Evolutionary conservation across 2,797 vertebrate genomes (phyloP).

Genomic region (Phoeniculus purpureus): DNA sequence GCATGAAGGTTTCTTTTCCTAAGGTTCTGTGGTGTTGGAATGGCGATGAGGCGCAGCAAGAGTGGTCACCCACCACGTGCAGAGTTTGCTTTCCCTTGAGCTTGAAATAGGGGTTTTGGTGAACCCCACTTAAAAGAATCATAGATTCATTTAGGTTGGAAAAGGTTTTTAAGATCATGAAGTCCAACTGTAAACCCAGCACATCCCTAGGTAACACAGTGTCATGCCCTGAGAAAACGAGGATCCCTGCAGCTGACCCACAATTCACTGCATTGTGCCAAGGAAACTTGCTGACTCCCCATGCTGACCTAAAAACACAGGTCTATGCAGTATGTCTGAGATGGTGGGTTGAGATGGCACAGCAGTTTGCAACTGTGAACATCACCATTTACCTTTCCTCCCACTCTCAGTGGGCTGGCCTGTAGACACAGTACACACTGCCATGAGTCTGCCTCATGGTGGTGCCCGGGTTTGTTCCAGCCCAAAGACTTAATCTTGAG

Average conservation of each 20-base stretch:
- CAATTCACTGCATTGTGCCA: background rate
- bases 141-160: background rate
- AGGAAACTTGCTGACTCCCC: background rate
- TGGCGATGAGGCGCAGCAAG: background rate
- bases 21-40: background rate
- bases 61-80: too few relatives aligned
- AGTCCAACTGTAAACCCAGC: too few relatives aligned
- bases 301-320: rapidly evolving
- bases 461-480: background rate
- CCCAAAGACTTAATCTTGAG: background rate
- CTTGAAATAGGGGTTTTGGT: background rate
- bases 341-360: background rate
- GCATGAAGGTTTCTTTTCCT: rapidly evolving
- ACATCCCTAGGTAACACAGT: too few relatives aligned
- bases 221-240: background rate
- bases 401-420: background rate
- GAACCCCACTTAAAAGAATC: background rate
- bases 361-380: background rate
- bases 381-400: background rate
- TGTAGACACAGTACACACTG: background rate
- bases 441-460: rapidly evolving
- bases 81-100: rapidly evolving
- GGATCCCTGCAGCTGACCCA: background rate
- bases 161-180: background rate
- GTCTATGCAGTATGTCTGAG: background rate